Evolutionary conservation across 1,140 invertebrate species (phyloP), one percentile per base, ranked within the genome.

Genomic region (Saccostrea glomerata): DNA sequence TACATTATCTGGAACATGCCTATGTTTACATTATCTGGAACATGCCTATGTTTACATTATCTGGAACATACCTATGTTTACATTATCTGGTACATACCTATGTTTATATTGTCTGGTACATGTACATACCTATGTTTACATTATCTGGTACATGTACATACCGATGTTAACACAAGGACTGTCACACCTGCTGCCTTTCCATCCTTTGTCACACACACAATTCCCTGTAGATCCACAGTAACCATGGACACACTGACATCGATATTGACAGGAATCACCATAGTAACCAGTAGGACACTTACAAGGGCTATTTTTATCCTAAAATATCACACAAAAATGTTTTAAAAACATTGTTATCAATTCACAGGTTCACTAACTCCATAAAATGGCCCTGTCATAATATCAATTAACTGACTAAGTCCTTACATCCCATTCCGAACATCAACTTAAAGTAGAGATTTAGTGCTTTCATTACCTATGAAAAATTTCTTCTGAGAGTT

Each of bases 241-340:
- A 83, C 97, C 97, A 94, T 98, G 96, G 95, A 93, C 97, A 98
- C 98, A 98, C 82, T 96, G 95, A 95, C 98, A 98, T 60, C 96
- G 95, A 88, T 96, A 95, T 70, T 95, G 95, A 94, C 98, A 98
- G 88, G 96, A 96, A 84, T 73, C 47, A 17, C 92, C 92, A 88
- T 90, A 91, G 47, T 87, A 90, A 55, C 91, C 92, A 70, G 77
- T 30, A 2, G 70, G 70, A 15, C 70, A 77, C 25, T 77, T 77
- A 84, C 55, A 84, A 7, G 55, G 47, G 7, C 23, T 13, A 23
- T 6, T 25, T 47, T 82, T 40, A 40, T 40, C 77, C 77, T 82
- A 47, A 30, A 7, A 87, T 23, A 87, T 23, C 77, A 47, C 47
- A 47, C 47, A 47, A 47, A 7, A 47, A 47, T 7, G 47, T 47